Evolutionary conservation across 2,888 invertebrate genomes (phyloP).

Genomic region (Hypercompe scribonia): DNA sequence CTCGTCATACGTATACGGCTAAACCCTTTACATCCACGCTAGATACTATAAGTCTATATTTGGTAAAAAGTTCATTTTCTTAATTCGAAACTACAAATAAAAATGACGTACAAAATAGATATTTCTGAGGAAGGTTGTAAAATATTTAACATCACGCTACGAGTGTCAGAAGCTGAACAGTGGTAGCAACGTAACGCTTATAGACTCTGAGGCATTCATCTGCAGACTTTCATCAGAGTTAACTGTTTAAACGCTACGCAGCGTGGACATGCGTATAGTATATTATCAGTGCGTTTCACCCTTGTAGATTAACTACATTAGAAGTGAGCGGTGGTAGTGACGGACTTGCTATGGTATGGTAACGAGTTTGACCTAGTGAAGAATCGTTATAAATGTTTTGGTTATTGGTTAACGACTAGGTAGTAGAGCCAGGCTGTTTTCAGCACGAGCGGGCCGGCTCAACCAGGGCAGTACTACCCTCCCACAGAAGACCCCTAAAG

Average conservation of each 20-base stretch:
- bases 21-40: too few species aligned
- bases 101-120: background rate
- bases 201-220: background rate
- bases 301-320: background rate
- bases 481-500: too few species aligned
- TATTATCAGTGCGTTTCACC: background rate
- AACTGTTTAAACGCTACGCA: background rate
- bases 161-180: background rate
- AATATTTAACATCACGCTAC: background rate
- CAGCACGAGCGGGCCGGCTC: too few species aligned
- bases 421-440: too few species aligned
- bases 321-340: background rate
- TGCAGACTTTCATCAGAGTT: background rate
- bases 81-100: too few species aligned
- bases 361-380: background rate
- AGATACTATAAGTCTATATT: background rate
- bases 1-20: too few species aligned
- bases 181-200: background rate
- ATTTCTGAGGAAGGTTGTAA: background rate
- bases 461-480: too few species aligned
- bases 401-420: too few species aligned
- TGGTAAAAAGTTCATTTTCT: background rate
- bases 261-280: background rate
- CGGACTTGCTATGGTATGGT: background rate
- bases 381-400: too few species aligned